These are phyloP conservation scores for Zelostemma sp. DNA, from an alignment of 1,140 invertebrate species.

Conservation along the genomic window DNA sequence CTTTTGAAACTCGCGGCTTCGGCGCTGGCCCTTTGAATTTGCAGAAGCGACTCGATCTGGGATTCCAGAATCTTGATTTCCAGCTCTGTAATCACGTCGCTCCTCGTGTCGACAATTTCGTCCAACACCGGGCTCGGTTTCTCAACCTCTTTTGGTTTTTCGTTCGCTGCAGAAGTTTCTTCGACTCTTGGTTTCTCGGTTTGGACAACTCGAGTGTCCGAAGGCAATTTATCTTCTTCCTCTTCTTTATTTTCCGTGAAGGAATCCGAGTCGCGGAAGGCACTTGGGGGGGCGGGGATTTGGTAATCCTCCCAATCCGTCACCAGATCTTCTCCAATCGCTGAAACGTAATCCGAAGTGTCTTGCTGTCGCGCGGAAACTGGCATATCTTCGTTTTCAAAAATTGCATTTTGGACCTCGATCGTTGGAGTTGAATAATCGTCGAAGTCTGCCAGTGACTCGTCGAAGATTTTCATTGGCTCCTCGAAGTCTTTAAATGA, in stretches of 20 bases:
- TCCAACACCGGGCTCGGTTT: conserved; percentile 52
- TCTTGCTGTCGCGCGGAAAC: conserved; percentile 19
- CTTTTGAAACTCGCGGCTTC: conserved; percentile 27
- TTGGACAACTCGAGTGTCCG: neutral
- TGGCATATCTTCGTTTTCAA: conserved; percentile 13
- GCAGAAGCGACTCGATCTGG: conserved; percentile 1
- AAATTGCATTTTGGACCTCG: neutral
- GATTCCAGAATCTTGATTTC: neutral
- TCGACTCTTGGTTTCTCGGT: conserved; percentile 6
- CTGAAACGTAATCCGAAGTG: conserved; percentile 65
- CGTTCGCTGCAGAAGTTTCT: conserved; percentile 3
- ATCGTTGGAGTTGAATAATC: neutral
- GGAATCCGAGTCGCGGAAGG: conserved; percentile 70
- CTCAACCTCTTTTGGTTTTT: conserved; percentile 24
- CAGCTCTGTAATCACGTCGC: conserved; percentile 26
- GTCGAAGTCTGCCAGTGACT: neutral
- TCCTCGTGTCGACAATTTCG: conserved; percentile 6
- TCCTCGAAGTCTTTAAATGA: neutral
- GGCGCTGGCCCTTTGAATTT: neutral
- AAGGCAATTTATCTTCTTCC: neutral
- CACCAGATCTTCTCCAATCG: conserved; percentile 56
- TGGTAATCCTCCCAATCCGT: conserved; percentile 74
- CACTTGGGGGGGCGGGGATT: conserved; percentile 75
- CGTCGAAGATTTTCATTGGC: neutral
- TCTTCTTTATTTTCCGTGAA: conserved; percentile 45